Conservation (phyloP, 2,797 vertebrate genomes). For the Ibycter americanus region DNA sequence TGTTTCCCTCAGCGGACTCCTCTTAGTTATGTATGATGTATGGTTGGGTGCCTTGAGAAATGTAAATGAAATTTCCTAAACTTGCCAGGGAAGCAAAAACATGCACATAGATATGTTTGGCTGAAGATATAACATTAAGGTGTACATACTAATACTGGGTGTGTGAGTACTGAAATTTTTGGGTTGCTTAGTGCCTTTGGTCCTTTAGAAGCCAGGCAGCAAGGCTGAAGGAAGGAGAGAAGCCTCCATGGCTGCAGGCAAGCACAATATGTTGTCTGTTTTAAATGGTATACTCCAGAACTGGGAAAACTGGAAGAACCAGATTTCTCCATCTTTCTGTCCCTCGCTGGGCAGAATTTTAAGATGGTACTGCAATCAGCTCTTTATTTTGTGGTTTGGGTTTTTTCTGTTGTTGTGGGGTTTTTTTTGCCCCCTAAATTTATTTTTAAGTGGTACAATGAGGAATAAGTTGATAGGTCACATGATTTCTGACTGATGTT, state of each 20-base stretch:
- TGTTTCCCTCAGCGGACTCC: neutral
- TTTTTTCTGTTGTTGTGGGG: neutral
- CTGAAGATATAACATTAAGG: no score
- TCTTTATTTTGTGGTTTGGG: neutral
- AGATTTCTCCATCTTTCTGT: neutral
- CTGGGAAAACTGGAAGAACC: neutral
- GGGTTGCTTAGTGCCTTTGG: neutral
- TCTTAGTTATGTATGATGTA: neutral
- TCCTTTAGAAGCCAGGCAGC: neutral
- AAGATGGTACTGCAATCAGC: neutral
- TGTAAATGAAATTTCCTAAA: neutral
- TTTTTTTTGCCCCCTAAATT: neutral
- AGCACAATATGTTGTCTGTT: neutral
- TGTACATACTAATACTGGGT: fast-evolving
- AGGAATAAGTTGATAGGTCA: neutral
- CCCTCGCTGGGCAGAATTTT: neutral
- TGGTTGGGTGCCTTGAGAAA: neutral
- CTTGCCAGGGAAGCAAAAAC: neutral
- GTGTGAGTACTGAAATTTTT: neutral
- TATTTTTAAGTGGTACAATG: neutral
- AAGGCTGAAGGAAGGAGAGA: neutral
- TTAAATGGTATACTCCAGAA: neutral
- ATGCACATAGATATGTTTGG: neutral
- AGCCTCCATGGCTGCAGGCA: neutral
- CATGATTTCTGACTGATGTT: neutral